These are phyloP conservation scores for Melanogrammus aeglefinus DNA, from an alignment of 2,797 vertebrate species.

Conservation along the genomic window DNA sequence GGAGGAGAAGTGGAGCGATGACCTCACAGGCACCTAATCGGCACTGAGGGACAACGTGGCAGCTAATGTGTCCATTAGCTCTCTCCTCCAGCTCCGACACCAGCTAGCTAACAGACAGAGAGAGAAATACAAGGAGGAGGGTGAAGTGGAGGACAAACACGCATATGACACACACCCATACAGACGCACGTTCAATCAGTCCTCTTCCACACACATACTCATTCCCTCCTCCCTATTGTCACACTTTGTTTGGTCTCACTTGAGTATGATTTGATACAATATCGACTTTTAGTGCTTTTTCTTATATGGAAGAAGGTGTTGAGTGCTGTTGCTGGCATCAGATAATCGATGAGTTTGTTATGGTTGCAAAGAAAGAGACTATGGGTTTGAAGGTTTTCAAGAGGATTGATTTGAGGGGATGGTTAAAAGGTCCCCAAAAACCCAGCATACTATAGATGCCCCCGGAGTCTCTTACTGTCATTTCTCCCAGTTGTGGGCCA, in stretches of 20 bases:
- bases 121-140: constrained; percentile 12
- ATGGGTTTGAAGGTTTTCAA: neutral
- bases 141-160: constrained; percentile 29
- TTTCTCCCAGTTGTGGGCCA: neutral
- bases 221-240: no score
- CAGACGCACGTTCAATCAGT: neutral
- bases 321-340: neutral
- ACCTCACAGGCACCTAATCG: constrained; percentile 68
- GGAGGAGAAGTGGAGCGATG: constrained; percentile 64
- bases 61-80: constrained; percentile 69
- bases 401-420: neutral
- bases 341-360: neutral
- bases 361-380: neutral
- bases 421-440: neutral
- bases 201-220: neutral
- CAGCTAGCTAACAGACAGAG: constrained; percentile 32
- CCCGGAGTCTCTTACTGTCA: neutral
- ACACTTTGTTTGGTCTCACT: neutral
- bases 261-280: no score
- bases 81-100: constrained; percentile 30
- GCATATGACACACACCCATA: constrained; percentile 3
- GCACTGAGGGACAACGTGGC: constrained; percentile 51
- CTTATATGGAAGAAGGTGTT: neutral
- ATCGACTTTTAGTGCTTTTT: neutral
- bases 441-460: neutral